A percentile compares a stretch with the other conserved stretches of the same genome.
These are phyloP conservation scores for Caranx melampygus DNA, from an alignment of 2,113 vertebrate genomes.

Conservation along the genomic window DNA sequence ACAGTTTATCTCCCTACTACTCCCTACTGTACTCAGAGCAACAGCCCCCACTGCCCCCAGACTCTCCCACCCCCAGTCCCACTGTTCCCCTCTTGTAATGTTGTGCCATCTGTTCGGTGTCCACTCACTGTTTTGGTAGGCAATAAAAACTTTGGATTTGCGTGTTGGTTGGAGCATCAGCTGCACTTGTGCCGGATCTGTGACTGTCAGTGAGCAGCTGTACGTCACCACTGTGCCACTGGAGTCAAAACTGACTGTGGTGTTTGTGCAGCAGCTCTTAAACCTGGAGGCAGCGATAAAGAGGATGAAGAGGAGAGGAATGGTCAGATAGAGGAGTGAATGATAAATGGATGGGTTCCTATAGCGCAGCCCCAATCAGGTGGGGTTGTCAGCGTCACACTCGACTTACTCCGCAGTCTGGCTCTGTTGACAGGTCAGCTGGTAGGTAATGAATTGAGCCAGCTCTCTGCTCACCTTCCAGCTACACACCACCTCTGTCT, in stretches of 20 bases:
- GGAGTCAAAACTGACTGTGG: not conserved
- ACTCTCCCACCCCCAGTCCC: too few species aligned
- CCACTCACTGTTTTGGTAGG: conserved; percentile 70
- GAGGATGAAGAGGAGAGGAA: not conserved
- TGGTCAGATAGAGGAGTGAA: not conserved
- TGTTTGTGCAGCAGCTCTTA: conserved; percentile 52
- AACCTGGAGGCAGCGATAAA: conserved; percentile 23
- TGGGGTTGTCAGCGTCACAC: not conserved
- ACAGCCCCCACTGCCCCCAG: not conserved
- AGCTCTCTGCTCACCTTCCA: conserved; percentile 76
- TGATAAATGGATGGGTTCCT: not conserved
- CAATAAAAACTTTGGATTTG: conserved; percentile 52
- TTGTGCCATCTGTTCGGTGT: not conserved
- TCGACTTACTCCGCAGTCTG: conserved; percentile 45
- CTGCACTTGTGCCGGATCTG: conserved; percentile 42
- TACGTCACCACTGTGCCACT: conserved; percentile 41
- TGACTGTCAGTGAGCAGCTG: conserved; percentile 67
- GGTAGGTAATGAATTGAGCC: conserved; percentile 67
- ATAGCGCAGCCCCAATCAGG: not conserved
- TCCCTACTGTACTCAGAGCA: not conserved
- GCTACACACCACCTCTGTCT: conserved; percentile 67
- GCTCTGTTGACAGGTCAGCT: conserved; percentile 60
- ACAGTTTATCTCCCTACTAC: not conserved
- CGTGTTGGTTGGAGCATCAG: conserved; percentile 61
- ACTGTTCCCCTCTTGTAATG: not conserved